Conservation (phyloP, 1,140 invertebrate genomes). For the Drosophila mauritiana region DNA sequence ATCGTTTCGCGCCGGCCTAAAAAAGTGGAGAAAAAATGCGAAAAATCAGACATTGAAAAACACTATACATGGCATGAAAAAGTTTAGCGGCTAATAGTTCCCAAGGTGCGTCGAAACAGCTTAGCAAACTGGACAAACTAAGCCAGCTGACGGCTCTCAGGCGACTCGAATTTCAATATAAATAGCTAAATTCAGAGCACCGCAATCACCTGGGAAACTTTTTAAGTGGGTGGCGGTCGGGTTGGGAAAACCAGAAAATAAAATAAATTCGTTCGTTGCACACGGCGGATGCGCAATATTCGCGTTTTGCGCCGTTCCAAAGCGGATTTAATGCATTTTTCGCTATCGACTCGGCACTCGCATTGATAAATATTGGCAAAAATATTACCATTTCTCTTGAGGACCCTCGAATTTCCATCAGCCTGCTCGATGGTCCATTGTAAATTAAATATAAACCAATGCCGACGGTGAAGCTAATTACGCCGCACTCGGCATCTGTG, state of each 20-base stretch:
- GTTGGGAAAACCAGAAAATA: background rate
- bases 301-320: background rate
- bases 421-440: conserved; percentile 26
- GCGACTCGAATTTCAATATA: conserved; percentile 42
- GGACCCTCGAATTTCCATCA: conserved; percentile 35
- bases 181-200: conserved; percentile 28
- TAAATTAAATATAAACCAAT: conserved; percentile 44
- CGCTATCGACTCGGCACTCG: background rate
- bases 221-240: background rate
- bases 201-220: conserved; percentile 29
- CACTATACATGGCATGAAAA: conserved; percentile 65
- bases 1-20: conserved; percentile 80
- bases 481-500: conserved; percentile 11
- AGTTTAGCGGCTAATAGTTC: conserved; percentile 73
- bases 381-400: conserved; percentile 31
- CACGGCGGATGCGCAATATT: conserved; percentile 49
- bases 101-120: conserved; percentile 32
- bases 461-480: conserved; percentile 59
- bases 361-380: conserved; percentile 18
- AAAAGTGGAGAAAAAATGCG: conserved; percentile 11
- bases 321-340: conserved; percentile 9
- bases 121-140: conserved; percentile 30
- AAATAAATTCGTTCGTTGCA: conserved; percentile 17
- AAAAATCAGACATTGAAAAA: conserved; percentile 18
- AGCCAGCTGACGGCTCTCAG: conserved; percentile 22